Conservation (phyloP, 2,797 vertebrate genomes). For the Adelosebastes latens region DNA sequence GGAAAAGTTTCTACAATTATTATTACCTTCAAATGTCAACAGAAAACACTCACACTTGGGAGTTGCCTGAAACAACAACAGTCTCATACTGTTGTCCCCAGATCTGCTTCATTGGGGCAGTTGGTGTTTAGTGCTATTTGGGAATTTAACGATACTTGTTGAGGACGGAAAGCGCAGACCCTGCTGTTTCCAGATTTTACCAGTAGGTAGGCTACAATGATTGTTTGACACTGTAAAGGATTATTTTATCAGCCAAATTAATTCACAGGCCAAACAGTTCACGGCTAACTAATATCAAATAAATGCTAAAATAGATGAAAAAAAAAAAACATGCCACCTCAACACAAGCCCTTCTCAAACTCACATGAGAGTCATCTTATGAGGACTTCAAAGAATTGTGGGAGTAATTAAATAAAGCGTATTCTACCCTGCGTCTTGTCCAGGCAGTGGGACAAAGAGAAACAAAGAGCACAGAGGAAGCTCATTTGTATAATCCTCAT, state of each 20-base stretch:
- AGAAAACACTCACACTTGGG: neutral
- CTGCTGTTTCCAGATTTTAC: neutral
- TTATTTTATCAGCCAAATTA: neutral
- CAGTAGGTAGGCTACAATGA: rapidly evolving
- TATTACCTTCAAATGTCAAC: neutral
- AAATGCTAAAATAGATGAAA: neutral
- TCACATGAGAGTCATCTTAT: constrained; percentile 13
- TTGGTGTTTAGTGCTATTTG: constrained; percentile 8
- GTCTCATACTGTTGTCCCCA: neutral
- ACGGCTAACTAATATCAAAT: neutral
- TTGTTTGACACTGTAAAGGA: neutral
- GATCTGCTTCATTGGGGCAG: neutral
- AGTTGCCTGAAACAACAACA: constrained; percentile 14
- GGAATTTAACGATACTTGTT: constrained; percentile 10
- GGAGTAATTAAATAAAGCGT: constrained; percentile 9
- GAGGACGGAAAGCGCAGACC: neutral
- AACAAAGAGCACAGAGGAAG: constrained; percentile 60
- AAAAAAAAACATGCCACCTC: neutral
- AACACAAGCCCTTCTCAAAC: neutral
- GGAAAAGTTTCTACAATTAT: constrained; percentile 1
- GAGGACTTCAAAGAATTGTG: constrained; percentile 18
- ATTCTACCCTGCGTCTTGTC: constrained; percentile 17
- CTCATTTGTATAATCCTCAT: constrained; percentile 77
- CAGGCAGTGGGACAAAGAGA: constrained; percentile 27
- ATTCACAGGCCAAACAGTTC: constrained; percentile 1